Evolutionary conservation across 2,113 vertebrate genomes (phyloP), one percentile per base, ranked within the genome.

Genomic region (Spilogale gracilis): DNA sequence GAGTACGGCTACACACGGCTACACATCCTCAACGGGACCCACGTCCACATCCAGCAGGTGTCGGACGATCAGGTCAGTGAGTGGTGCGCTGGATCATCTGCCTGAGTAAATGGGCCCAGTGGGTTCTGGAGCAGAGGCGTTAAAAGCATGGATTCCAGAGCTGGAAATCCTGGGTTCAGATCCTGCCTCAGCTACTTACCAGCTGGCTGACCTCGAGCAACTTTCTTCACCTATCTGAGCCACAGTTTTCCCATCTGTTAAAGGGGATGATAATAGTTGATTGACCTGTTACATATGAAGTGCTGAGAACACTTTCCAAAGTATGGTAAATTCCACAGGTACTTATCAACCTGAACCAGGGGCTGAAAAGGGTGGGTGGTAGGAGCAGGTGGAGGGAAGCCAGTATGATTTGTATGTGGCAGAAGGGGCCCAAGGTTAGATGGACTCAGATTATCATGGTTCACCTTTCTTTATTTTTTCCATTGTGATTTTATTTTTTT

Each of bases 31-130:
- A 99, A 99, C 32, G 69, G 91, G 74, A 99, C 99, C 58, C 99
- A 99, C 91, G 38, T 99, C 67, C 99, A 99, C 98, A 88, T 99
- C 97, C 99, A 99, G 98, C 99, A 99, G 98, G 99, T 99, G 92
- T 99, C 99, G 0, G 99, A 99, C 6, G 99, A 99, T 97, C 99
- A 99, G 99, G 99, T 99, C 94, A 98, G 98, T 38, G 45, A 14
- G n/a, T 6, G 16, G 54, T 3, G 0, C 25, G 38, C 21, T 5
- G 2, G 1, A 2, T 38, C 48, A 1, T 25, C 56, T 9, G 30
- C 21, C 56, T 6, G 6, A 18, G 23, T 25, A 3, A 32, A 67
- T 38, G 14, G 45, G 32, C 38, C 56, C 6, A 0, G 27, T 0
- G 0, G 5, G 2, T 23, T 21, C 5, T 16, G 83, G 65, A 61